Conservation (phyloP, 2,888 invertebrate genomes). For the Opisthograptis luteolata region DNA sequence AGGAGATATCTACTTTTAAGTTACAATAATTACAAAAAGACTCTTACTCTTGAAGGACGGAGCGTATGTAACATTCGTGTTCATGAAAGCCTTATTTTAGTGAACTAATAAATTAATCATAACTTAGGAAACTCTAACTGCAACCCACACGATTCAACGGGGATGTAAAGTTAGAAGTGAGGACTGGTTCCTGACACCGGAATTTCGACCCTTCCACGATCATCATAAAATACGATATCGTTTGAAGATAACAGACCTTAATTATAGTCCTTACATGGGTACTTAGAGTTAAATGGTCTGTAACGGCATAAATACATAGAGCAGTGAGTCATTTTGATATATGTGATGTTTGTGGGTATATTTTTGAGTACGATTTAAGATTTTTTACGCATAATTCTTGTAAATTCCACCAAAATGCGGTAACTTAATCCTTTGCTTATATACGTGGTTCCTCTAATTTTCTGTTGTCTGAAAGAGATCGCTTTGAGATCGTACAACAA, state of each 20-base stretch:
- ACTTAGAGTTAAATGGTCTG: constrained; percentile 46
- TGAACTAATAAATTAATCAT: constrained; percentile 53
- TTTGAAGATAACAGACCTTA: constrained; percentile 29
- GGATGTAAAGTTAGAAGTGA: constrained; percentile 41
- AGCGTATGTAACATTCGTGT: constrained; percentile 1
- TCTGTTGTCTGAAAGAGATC: too few relatives aligned
- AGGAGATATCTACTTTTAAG: constrained; percentile 28
- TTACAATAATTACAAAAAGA: constrained; percentile 33
- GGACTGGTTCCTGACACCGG: constrained; percentile 1
- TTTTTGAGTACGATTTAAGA: constrained; percentile 1
- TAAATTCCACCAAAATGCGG: too few relatives aligned
- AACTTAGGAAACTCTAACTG: constrained; percentile 47
- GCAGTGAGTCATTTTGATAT: constrained; percentile 40
- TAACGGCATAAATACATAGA: constrained; percentile 40
- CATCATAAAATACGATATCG: constrained; percentile 15
- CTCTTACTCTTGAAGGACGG: constrained; percentile 19
- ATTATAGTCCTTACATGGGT: constrained; percentile 47
- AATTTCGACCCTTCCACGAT: constrained; percentile 27
- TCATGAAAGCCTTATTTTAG: constrained; percentile 13
- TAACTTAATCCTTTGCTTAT: too few relatives aligned
- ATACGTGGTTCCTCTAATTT: too few relatives aligned
- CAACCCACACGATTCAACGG: constrained; percentile 42
- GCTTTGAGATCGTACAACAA: too few relatives aligned
- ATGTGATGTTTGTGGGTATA: constrained; percentile 27
- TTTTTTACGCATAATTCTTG: too few relatives aligned